Percentiles rank a stretch among this genome's conserved stretches.
Conservation (phyloP, 2,888 invertebrate genomes). For the Synanthedon vespiformis region DNA sequence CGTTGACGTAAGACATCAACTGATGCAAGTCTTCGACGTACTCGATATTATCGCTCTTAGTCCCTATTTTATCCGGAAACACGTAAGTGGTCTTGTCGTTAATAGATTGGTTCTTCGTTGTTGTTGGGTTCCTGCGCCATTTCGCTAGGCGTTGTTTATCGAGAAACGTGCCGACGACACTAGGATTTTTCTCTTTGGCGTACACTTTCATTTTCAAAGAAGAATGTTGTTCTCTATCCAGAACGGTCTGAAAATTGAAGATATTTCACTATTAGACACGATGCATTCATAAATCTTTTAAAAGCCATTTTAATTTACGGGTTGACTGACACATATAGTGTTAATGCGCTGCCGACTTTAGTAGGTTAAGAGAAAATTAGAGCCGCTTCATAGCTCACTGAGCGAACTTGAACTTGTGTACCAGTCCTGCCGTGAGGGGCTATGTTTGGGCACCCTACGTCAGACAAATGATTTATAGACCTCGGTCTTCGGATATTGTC, state of each 20-base stretch:
- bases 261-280: too few species aligned
- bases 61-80: conserved; percentile 55
- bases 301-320: too few species aligned
- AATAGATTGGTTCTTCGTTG: conserved; percentile 20
- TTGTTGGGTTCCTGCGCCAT: conserved; percentile 41
- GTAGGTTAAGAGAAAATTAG: too few species aligned
- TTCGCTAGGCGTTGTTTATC: conserved; percentile 53
- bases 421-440: too few species aligned
- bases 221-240: conserved; percentile 83
- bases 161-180: conserved; percentile 70
- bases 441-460: too few species aligned
- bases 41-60: conserved; percentile 52
- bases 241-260: conserved; percentile 63
- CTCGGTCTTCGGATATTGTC: too few species aligned
- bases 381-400: too few species aligned
- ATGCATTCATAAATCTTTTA: too few species aligned
- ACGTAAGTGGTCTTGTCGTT: conserved; percentile 59
- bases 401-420: too few species aligned
- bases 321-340: too few species aligned
- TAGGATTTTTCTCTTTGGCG: conserved; percentile 81
- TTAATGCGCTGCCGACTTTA: too few species aligned
- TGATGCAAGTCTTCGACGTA: conserved; percentile 47
- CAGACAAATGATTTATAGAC: too few species aligned
- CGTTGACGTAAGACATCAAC: conserved; percentile 72
- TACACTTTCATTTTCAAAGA: conserved; percentile 81